These are phyloP conservation scores for Leptinotarsa juncta DNA, from an alignment of 2,888 invertebrate genomes.

Conservation along the genomic window DNA sequence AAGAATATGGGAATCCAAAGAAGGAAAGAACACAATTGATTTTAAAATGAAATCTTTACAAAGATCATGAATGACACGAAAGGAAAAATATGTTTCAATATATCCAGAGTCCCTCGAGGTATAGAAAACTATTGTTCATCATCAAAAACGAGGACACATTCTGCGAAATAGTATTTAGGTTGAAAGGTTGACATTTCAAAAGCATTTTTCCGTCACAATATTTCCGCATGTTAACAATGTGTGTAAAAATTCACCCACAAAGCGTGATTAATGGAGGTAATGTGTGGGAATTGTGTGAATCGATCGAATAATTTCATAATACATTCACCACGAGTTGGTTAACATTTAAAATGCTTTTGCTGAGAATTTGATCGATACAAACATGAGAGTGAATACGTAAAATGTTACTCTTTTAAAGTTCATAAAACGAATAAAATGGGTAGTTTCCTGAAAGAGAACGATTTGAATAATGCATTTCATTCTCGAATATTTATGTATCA, in stretches of 20 bases:
- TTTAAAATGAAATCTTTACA: no score
- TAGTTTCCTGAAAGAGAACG: no score
- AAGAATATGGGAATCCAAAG: no score
- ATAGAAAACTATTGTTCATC: no score
- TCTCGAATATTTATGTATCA: no score
- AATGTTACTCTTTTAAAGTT: background rate
- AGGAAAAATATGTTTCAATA: no score
- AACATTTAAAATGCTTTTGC: conserved; percentile 2
- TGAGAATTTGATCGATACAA: conserved; percentile 17
- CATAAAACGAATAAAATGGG: background rate
- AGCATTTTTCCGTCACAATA: background rate
- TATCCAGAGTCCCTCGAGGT: no score
- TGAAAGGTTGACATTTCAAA: no score
- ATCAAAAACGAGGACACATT: no score
- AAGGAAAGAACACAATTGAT: no score
- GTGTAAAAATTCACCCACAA: background rate
- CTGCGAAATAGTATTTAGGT: no score
- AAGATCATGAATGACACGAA: no score
- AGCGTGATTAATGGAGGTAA: background rate
- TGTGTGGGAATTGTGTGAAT: background rate
- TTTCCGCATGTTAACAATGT: conserved; percentile 1
- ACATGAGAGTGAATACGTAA: background rate
- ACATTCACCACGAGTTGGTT: conserved; percentile 12
- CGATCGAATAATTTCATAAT: conserved; percentile 15
- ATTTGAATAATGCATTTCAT: background rate